These are phyloP conservation scores for Phallusia fumigata DNA, from an alignment of 23 tunicate species.

Conservation along the genomic window DNA sequence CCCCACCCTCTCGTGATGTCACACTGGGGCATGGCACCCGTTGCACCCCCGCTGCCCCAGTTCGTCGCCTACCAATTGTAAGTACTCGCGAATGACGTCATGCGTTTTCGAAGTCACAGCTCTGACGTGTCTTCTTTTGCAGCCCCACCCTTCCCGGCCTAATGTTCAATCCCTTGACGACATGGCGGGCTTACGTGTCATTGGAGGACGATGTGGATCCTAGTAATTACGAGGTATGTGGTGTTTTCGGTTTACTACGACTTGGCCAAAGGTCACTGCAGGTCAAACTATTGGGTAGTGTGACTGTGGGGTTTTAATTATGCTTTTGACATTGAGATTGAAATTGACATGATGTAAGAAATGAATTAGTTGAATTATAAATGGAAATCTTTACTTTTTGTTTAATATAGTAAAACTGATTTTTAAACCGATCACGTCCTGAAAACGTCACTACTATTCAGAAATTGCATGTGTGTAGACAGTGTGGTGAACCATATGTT, in stretches of 20 bases:
- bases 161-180: conserved; percentile 60
- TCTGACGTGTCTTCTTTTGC: background rate
- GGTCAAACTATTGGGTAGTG: too few relatives aligned
- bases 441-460: too few relatives aligned
- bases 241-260: background rate
- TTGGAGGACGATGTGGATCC: conserved; percentile 57
- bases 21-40: conserved; percentile 48
- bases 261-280: too few relatives aligned
- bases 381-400: too few relatives aligned
- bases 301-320: too few relatives aligned
- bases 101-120: background rate
- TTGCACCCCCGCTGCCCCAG: conserved; percentile 59
- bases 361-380: too few relatives aligned
- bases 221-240: conserved; percentile 51
- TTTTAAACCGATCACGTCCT: too few relatives aligned
- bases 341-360: too few relatives aligned
- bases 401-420: too few relatives aligned
- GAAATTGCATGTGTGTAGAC: too few relatives aligned
- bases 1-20: conserved; percentile 45
- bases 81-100: conserved; percentile 14
- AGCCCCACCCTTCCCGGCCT: conserved; percentile 51
- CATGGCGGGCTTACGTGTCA: conserved; percentile 37
- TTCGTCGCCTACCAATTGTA: conserved; percentile 78
- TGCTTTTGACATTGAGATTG: too few relatives aligned
- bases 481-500: too few relatives aligned